Conservation (phyloP, 1,140 invertebrate genomes). For the Cydia splendana region DNA sequence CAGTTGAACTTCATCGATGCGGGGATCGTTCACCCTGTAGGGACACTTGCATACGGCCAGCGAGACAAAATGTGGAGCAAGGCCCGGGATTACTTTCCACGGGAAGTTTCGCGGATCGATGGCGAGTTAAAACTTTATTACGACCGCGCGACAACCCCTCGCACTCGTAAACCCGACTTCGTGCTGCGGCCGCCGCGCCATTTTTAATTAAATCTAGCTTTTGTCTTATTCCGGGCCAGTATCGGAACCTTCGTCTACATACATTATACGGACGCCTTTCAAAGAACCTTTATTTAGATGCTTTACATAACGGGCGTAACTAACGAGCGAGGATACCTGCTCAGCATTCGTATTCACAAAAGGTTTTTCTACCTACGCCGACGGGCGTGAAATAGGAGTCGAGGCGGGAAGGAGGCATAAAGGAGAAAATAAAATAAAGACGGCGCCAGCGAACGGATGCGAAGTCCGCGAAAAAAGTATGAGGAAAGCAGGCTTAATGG, state of each 20-base stretch:
- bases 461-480: slow-evolving; percentile 76
- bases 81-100: slow-evolving; percentile 74
- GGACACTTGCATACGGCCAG: slow-evolving; percentile 76
- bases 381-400: slow-evolving; percentile 77
- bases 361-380: slow-evolving; percentile 74
- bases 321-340: slow-evolving; percentile 75
- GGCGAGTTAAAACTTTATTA: slow-evolving; percentile 73
- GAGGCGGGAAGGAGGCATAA: slow-evolving; percentile 74
- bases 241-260: slow-evolving; percentile 26
- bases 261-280: slow-evolving; percentile 41
- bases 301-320: slow-evolving; percentile 75
- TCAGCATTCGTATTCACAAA: slow-evolving; percentile 77
- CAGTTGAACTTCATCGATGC: slow-evolving; percentile 75
- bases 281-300: slow-evolving; percentile 71
- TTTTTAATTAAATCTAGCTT: slow-evolving; percentile 47
- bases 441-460: slow-evolving; percentile 72
- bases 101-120: slow-evolving; percentile 75
- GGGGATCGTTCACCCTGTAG: slow-evolving; percentile 73
- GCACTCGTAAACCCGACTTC: slow-evolving; percentile 58
- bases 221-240: neutral
- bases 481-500: slow-evolving; percentile 73
- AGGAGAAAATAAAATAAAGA: slow-evolving; percentile 80
- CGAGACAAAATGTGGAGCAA: slow-evolving; percentile 77
- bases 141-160: slow-evolving; percentile 48
- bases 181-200: slow-evolving; percentile 26